Base-by-base conservation (phyloP, 1,140 invertebrate genomes). In the Drosophila ficusphila region DNA sequence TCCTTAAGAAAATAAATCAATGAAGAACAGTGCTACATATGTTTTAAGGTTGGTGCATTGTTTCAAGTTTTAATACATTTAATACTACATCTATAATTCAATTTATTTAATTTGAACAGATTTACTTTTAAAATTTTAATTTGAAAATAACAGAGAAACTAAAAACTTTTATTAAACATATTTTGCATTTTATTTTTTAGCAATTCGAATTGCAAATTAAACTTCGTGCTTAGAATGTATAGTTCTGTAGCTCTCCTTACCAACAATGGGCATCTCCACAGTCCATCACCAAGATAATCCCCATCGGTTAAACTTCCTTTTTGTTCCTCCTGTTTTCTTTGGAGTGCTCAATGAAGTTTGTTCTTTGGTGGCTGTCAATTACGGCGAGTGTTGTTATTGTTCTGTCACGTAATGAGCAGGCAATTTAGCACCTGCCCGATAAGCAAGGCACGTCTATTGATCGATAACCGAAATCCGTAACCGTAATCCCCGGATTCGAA, bases 401-500 rank as follows among this genome's bases (percentile, higher is more conserved):
- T 73, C 67, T 68, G 78, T 77, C 78, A 81, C 78, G 78, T 81
- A 85, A 85, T 85, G 82, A 85, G 79, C 57, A 53, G 64, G 72
- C 81, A 86, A 67, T 85, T 85, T 85, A 76, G 76, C 81, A 85
- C 81, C 81, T 85, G 81, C 76, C 64, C 54, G 38, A 58, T 42
- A 56, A 39, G 56, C 38, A 38, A 52, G 56, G 69, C 69, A 72
- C 69, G 69, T 72, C 69, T 72, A 72, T 52, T 72, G 62, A 69
- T 72, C 68, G 68, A 72, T 70, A 42, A 23, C 51, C 67, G 39
- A 65, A 44, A 46, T 46, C 12, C 8, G 8, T 5, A 21, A 31
- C 51, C n/a, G 25, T 16, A 34, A 16, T 46, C 16, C 29, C 6
- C 2, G 3, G 6, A 33, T n/a, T n/a, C n/a, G 16, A 18, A 19